Conservation (phyloP, 2,797 vertebrate genomes). For the Enteromius paludinosus region DNA sequence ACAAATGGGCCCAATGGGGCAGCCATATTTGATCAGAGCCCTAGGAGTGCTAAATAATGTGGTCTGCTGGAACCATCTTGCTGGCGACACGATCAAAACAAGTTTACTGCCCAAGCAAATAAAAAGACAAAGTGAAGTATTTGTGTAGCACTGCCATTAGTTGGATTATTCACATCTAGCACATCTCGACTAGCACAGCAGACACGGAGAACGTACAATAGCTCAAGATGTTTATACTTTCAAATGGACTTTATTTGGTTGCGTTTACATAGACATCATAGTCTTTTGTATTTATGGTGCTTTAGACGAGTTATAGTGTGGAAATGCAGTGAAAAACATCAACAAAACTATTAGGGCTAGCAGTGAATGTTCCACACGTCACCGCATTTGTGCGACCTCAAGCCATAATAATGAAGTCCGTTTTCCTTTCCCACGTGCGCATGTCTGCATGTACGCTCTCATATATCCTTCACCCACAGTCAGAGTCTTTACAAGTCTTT, state of each 20-base stretch:
- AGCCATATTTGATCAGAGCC: conserved; percentile 18
- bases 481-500: conserved; percentile 70
- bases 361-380: conserved; percentile 12
- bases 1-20: conserved; percentile 35
- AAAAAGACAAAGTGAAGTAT: conserved; percentile 13
- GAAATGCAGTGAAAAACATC: conserved; percentile 15
- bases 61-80: conserved; percentile 14
- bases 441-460: conserved; percentile 12
- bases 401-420: background rate
- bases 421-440: conserved; percentile 10
- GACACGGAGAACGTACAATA: background rate
- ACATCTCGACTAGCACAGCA: background rate
- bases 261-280: background rate
- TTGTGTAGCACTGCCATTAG: background rate
- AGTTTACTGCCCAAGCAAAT: background rate
- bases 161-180: background rate
- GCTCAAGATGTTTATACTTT: background rate
- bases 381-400: conserved; percentile 11
- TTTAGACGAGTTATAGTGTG: conserved; percentile 8
- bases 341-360: conserved; percentile 33
- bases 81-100: conserved; percentile 18
- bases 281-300: background rate
- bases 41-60: conserved; percentile 44
- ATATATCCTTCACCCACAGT: conserved; percentile 61
- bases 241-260: background rate